Conservation (phyloP, 53 echinoderm and acorn worm species). For the Crossaster papposus region DNA sequence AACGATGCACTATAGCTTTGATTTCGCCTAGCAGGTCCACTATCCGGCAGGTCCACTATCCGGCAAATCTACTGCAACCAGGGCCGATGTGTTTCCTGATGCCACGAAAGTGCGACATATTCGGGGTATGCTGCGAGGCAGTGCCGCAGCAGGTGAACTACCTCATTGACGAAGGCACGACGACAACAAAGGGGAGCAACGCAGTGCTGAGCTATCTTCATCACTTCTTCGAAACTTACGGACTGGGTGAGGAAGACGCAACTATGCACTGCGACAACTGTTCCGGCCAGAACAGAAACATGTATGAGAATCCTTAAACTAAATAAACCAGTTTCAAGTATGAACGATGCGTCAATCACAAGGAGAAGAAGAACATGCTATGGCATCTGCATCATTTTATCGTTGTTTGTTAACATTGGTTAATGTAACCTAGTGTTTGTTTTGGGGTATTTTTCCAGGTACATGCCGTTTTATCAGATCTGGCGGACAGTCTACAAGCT, state of each 20-base stretch:
- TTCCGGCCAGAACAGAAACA: slow-evolving; percentile 70
- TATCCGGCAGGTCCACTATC: slow-evolving; percentile 69
- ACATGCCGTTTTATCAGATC: no score
- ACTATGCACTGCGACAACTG: slow-evolving; percentile 73
- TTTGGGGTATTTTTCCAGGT: no score
- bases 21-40: no score
- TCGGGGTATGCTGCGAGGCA: slow-evolving; percentile 49
- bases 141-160: slow-evolving; percentile 70
- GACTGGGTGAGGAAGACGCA: slow-evolving; percentile 56
- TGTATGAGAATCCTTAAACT: no score
- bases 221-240: slow-evolving; percentile 57
- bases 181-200: slow-evolving; percentile 61
- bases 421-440: no score
- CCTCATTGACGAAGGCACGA: slow-evolving; percentile 62
- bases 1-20: slow-evolving; percentile 70
- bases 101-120: slow-evolving; percentile 62
- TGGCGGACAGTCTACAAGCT: no score
- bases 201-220: slow-evolving; percentile 72
- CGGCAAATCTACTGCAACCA: slow-evolving; percentile 64
- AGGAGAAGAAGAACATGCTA: no score
- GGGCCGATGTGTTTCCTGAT: slow-evolving; percentile 68
- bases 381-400: no score
- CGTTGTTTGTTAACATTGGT: no score
- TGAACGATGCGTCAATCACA: no score
- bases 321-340: no score